A percentile compares a stretch with the other conserved stretches of the same genome.
Conservation (phyloP, 2,113 vertebrate species). For the Peromyscus polionotus region DNA sequence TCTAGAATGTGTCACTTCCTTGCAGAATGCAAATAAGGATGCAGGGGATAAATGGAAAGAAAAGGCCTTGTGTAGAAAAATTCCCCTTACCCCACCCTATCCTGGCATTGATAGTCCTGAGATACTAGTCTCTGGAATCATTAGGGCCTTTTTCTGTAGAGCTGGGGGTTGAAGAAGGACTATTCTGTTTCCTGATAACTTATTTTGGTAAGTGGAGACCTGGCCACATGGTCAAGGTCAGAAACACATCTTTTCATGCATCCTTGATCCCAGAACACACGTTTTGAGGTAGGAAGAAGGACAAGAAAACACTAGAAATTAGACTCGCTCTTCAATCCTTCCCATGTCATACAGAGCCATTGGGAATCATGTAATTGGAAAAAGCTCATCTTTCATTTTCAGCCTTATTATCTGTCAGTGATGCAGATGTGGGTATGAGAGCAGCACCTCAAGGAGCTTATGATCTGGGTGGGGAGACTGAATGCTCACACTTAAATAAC, state of each 20-base stretch:
- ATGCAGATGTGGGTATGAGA: neutral
- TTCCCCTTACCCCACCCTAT: neutral
- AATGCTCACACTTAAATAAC: neutral
- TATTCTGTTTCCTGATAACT: neutral
- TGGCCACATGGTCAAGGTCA: neutral
- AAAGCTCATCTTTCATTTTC: neutral
- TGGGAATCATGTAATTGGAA: neutral
- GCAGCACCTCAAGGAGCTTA: neutral
- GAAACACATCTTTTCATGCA: neutral
- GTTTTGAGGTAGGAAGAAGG: neutral
- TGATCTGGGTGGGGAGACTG: no score
- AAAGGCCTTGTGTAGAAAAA: neutral
- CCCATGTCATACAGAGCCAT: neutral
- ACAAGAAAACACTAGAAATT: neutral
- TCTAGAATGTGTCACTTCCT: slow-evolving; percentile 69
- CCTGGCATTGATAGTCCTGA: neutral
- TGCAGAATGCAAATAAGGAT: slow-evolving; percentile 70
- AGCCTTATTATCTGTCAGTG: neutral
- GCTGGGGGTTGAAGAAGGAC: neutral
- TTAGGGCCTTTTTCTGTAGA: neutral
- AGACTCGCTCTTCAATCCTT: neutral
- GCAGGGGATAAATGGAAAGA: neutral
- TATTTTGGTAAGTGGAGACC: neutral
- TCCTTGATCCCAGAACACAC: neutral
- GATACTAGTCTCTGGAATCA: neutral